Evolutionary conservation across 2,888 invertebrate species (phyloP), one percentile per base, ranked within the genome.

Genomic region (Monochamus alternatus): DNA sequence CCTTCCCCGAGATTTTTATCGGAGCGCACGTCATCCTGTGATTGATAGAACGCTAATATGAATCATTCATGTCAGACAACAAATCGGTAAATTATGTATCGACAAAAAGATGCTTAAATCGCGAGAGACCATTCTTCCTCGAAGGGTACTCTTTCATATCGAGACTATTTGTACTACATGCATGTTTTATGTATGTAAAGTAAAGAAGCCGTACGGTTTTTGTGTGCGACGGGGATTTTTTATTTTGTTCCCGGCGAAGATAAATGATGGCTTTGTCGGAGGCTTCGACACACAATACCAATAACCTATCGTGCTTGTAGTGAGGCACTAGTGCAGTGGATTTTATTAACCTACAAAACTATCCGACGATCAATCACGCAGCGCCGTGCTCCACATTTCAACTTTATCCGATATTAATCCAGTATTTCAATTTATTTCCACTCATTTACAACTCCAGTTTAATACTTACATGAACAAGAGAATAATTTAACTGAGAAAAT

Each of bases 11-110:
- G 64, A 75, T 64, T 51, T 65, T 67, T 62, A 63, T 68, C 67
- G 51, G 58, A 64, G 22, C 38, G 65, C 44, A 38, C 75, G 73
- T 75, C 76, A 79, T 66, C 52, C 55, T 58, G 70, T 79, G 79
- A 79, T 79, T 79, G 77, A 79, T 79, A 75, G 75, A 75, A 77
- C 74, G 73, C 69, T 75, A 76, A 77, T 77, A 75, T 75, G 74
- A 77, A 79, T 79, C 74, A 77, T 71, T 75, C 72, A 75, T 75
- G 68, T 58, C 66, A 72, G 75, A 75, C 71, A 75, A 59, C 64
- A 75, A 70, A 75, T 75, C 69, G 75, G 75, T 75, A 75, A 75
- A 75, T 64, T 75, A 70, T 70, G 69, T 75, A 70, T 75, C 64
- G 64, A 55, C 70, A 58, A 70, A 75, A 79, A 78, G 55, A 60